These are phyloP conservation scores for Corynorhinus townsendii DNA, from an alignment of 2,113 vertebrate species.

Conservation along the genomic window DNA sequence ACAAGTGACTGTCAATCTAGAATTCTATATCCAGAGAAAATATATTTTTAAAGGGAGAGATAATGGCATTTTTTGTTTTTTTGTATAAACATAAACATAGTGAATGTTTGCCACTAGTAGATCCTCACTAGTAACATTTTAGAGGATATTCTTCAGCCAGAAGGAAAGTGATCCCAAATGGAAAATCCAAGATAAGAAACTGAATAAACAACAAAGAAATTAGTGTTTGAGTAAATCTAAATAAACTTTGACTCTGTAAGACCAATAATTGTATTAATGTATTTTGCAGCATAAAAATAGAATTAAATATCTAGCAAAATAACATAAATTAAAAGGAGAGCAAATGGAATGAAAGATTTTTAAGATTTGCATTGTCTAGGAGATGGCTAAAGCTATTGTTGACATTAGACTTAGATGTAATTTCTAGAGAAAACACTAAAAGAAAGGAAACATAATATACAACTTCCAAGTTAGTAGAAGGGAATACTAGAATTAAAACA, in stretches of 20 bases:
- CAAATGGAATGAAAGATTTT: neutral
- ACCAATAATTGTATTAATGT: neutral
- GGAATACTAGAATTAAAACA: neutral
- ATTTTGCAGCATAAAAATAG: neutral
- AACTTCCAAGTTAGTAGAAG: neutral
- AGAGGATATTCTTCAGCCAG: neutral
- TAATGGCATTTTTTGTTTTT: slow-evolving; percentile 12
- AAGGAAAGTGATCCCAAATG: neutral
- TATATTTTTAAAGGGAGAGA: neutral
- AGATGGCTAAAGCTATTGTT: neutral
- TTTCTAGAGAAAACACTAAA: neutral
- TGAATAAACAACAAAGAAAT: neutral
- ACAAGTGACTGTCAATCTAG: neutral
- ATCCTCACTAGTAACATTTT: neutral
- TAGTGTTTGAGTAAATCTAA: neutral
- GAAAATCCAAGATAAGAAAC: neutral
- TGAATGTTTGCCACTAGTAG: neutral
- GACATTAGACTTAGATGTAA: neutral
- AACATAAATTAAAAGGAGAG: neutral
- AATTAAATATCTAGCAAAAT: neutral
- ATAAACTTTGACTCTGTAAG: neutral
- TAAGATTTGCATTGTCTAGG: neutral
- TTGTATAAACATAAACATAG: neutral
- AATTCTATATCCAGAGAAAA: neutral
- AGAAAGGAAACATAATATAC: neutral